phyloP scores from a whole-genome alignment of 1,140 invertebrate genomes.

The Acyrthosiphon pisum region DNA sequence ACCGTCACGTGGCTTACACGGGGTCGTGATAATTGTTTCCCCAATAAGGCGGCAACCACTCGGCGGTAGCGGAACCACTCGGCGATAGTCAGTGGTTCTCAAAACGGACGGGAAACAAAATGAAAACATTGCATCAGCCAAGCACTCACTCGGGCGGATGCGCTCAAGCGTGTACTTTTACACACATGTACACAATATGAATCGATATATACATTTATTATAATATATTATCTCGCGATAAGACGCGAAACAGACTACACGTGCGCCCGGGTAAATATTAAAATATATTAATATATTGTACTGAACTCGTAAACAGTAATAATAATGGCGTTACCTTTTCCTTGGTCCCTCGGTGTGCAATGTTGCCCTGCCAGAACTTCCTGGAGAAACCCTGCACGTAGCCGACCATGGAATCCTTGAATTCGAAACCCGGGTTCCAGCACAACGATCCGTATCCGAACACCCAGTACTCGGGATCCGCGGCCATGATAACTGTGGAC shows the following conservation, averaged over 20 bases:
- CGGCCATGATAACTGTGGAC: background rate
- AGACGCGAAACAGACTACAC: background rate
- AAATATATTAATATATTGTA: too few species aligned
- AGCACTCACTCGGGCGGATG: background rate
- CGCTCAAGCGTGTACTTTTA: background rate
- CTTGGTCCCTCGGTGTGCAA: constrained; percentile 77
- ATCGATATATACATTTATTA: background rate
- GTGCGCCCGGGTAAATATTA: background rate
- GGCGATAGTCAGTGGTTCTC: background rate
- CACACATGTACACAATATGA: background rate
- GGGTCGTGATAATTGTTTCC: background rate
- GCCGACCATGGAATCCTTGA: constrained; percentile 74
- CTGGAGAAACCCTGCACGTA: constrained; percentile 77
- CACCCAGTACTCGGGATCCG: constrained; percentile 71
- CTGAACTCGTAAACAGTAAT: background rate
- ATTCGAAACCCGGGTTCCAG: constrained; percentile 86
- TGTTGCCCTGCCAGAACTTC: constrained; percentile 88
- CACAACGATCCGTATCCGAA: constrained; percentile 88
- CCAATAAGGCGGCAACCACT: background rate
- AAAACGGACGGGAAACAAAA: background rate
- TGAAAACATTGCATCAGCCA: constrained; percentile 31
- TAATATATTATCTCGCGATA: background rate
- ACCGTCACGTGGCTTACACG: background rate
- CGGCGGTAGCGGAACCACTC: background rate
- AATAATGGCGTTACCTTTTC: constrained; percentile 70